Conservation (phyloP, 1,140 invertebrate genomes). For the Pachypsylla venusta region DNA sequence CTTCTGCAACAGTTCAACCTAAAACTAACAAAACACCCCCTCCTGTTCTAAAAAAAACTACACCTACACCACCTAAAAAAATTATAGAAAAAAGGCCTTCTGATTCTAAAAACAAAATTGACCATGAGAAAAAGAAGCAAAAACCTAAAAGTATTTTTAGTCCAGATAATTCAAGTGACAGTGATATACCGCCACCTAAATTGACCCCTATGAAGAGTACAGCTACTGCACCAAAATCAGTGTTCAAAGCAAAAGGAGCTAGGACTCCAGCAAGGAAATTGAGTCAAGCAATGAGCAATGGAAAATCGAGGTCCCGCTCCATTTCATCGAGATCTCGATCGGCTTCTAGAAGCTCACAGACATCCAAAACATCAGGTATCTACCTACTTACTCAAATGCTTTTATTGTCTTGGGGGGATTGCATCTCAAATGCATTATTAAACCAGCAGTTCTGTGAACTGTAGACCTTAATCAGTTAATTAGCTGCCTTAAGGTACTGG, state of each 20-base stretch:
- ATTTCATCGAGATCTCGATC: conserved; percentile 31
- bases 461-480: neutral
- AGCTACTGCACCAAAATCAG: conserved; percentile 28
- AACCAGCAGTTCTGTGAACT: too few species aligned
- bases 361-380: neutral
- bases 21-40: conserved; percentile 20
- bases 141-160: conserved; percentile 72
- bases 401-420: neutral
- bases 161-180: conserved; percentile 63
- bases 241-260: conserved; percentile 22
- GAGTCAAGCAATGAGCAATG: conserved; percentile 27
- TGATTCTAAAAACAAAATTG: conserved; percentile 17
- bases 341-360: conserved; percentile 22
- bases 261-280: conserved; percentile 24
- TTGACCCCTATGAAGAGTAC: conserved; percentile 31
- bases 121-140: conserved; percentile 36
- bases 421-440: neutral
- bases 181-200: conserved; percentile 36
- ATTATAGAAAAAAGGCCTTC: conserved; percentile 17
- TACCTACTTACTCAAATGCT: conserved; percentile 13
- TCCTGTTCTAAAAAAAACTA: conserved; percentile 20
- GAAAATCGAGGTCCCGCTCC: conserved; percentile 31
- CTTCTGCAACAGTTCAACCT: conserved; percentile 34
- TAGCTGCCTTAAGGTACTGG: too few species aligned
- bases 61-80: conserved; percentile 20